These are phyloP conservation scores for Maccullochella peelii DNA, from an alignment of 2,113 vertebrate genomes.

Conservation along the genomic window DNA sequence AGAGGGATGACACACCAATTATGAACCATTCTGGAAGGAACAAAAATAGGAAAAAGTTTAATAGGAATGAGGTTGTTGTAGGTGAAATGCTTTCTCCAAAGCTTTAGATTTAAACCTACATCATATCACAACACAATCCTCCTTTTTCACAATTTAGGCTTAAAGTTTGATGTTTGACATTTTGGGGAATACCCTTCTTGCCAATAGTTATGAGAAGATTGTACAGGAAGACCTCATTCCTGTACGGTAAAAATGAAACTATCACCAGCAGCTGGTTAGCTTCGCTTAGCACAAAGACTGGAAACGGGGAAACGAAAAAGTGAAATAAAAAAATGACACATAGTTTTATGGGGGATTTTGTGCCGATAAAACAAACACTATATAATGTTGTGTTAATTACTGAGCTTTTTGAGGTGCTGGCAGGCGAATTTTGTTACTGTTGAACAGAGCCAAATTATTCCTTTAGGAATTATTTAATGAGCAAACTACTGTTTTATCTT, in stretches of 20 bases:
- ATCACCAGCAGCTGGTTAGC: neutral
- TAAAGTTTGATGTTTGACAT: neutral
- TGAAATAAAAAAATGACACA: too few relatives aligned
- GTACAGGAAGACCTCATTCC: neutral
- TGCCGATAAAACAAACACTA: too few relatives aligned
- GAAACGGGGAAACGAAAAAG: too few relatives aligned
- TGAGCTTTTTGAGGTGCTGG: neutral
- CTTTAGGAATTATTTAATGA: neutral
- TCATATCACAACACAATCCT: neutral
- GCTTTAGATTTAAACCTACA: neutral
- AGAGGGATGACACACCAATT: constrained; percentile 45
- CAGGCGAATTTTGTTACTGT: neutral
- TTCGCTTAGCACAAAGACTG: neutral
- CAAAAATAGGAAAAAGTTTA: constrained; percentile 19
- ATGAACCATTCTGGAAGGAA: constrained; percentile 62
- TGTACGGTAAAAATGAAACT: neutral
- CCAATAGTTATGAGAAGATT: neutral
- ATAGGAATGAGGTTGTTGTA: neutral
- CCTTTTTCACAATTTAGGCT: neutral
- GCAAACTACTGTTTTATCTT: neutral
- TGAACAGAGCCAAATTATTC: neutral
- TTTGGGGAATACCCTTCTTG: neutral
- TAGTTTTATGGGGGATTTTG: too few relatives aligned
- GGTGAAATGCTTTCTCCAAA: neutral
- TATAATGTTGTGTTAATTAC: too few relatives aligned